Conservation (phyloP, 2,888 invertebrate genomes). For the Nowickia ferox region DNA sequence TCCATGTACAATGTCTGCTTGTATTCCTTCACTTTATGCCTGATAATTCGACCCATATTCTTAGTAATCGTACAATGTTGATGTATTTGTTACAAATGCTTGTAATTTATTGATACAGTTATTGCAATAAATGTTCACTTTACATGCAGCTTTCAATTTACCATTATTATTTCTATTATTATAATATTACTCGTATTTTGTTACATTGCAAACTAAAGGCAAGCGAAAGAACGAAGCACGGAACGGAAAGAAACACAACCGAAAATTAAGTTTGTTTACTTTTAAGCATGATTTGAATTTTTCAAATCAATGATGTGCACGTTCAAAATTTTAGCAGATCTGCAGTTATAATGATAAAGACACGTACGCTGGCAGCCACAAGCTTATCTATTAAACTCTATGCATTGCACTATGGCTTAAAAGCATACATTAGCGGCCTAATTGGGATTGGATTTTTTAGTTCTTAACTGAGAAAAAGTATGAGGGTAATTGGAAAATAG, state of each 20-base stretch:
- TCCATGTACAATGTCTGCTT: constrained; percentile 52
- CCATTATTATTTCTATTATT: constrained; percentile 47
- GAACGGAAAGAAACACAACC: constrained; percentile 27
- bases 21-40: constrained; percentile 11
- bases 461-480: too few relatives aligned
- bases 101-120: constrained; percentile 62
- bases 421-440: too few relatives aligned
- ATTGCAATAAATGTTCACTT: constrained; percentile 68
- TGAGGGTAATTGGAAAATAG: too few relatives aligned
- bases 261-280: constrained; percentile 69
- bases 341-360: constrained; percentile 44
- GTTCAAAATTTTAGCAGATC: constrained; percentile 41
- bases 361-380: constrained; percentile 61
- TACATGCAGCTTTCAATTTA: constrained; percentile 63
- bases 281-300: constrained; percentile 66
- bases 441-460: too few relatives aligned
- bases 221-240: neutral
- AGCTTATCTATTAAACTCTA: neutral
- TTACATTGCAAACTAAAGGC: neutral
- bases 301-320: constrained; percentile 50
- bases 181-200: neutral
- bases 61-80: constrained; percentile 51
- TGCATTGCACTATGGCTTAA: neutral
- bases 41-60: constrained; percentile 52
- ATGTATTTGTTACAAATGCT: constrained; percentile 60